These are phyloP conservation scores for Pristionchus maxplancki DNA, from an alignment of 2,888 invertebrate species.

Conservation along the genomic window DNA sequence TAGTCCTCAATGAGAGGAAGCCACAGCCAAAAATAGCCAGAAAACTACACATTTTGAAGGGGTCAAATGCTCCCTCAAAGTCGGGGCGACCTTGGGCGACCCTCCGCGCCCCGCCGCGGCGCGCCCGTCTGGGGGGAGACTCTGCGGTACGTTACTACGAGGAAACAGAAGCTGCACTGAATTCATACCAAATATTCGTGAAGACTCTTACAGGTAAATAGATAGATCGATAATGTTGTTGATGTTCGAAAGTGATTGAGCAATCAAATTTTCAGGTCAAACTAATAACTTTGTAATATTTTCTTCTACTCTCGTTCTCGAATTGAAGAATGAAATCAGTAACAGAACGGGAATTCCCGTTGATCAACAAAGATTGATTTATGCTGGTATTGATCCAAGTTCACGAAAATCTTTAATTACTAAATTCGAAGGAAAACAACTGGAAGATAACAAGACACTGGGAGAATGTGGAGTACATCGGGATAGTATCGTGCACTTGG, in stretches of 20 bases:
- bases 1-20: too few relatives aligned
- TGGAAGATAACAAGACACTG: background rate
- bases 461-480: background rate
- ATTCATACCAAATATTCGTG: background rate
- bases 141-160: too few relatives aligned
- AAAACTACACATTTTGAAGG: too few relatives aligned
- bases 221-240: background rate
- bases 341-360: background rate
- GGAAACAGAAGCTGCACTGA: background rate
- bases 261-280: background rate
- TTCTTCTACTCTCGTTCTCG: background rate
- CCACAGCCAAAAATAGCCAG: too few relatives aligned
- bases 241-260: background rate
- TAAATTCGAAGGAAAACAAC: background rate
- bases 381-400: background rate
- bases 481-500: background rate
- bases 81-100: too few relatives aligned
- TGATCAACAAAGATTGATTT: background rate
- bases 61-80: too few relatives aligned
- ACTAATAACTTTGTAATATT: too few relatives aligned
- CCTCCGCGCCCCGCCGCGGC: too few relatives aligned
- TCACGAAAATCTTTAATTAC: background rate
- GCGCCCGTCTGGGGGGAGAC: too few relatives aligned
- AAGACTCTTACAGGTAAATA: background rate
- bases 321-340: background rate